These are phyloP conservation scores for Selene dorsalis DNA, from an alignment of 2,797 vertebrate species.

Conservation along the genomic window DNA sequence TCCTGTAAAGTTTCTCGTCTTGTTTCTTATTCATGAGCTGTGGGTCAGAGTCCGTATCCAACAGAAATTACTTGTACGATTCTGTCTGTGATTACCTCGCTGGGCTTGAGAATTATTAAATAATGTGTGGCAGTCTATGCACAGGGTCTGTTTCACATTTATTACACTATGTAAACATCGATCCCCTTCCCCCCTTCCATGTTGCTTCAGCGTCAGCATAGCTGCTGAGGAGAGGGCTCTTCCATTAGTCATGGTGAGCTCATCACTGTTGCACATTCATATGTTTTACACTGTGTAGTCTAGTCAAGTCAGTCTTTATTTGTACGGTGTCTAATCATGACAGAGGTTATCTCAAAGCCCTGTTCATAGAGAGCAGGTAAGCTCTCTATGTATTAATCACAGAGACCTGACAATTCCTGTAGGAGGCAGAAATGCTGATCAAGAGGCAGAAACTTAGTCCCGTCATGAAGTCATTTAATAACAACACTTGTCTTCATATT, in stretches of 20 bases:
- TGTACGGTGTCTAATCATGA: background rate
- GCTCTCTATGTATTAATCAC: background rate
- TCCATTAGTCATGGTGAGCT: conserved; percentile 60
- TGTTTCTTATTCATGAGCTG: conserved; percentile 63
- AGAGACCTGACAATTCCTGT: background rate
- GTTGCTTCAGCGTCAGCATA: conserved; percentile 41
- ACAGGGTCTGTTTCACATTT: conserved; percentile 49
- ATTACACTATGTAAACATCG: conserved; percentile 61
- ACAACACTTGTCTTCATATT: conserved; percentile 43
- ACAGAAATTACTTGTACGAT: conserved; percentile 58
- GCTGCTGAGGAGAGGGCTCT: conserved; percentile 18
- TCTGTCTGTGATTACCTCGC: conserved; percentile 51
- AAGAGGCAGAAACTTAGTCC: background rate
- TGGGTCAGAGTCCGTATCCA: conserved; percentile 58
- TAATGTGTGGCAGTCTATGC: conserved; percentile 42
- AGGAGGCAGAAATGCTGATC: no score
- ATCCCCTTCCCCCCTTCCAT: conserved; percentile 6
- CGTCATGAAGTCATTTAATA: conserved; percentile 45
- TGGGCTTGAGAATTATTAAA: conserved; percentile 67
- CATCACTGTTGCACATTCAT: conserved; percentile 53
- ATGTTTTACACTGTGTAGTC: conserved; percentile 17
- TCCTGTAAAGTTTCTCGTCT: conserved; percentile 49
- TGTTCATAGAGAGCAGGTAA: background rate
- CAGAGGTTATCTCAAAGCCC: background rate
- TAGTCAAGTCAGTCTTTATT: background rate